Evolutionary conservation across 2,113 vertebrate species (phyloP).

Genomic region (Vidua macroura): DNA sequence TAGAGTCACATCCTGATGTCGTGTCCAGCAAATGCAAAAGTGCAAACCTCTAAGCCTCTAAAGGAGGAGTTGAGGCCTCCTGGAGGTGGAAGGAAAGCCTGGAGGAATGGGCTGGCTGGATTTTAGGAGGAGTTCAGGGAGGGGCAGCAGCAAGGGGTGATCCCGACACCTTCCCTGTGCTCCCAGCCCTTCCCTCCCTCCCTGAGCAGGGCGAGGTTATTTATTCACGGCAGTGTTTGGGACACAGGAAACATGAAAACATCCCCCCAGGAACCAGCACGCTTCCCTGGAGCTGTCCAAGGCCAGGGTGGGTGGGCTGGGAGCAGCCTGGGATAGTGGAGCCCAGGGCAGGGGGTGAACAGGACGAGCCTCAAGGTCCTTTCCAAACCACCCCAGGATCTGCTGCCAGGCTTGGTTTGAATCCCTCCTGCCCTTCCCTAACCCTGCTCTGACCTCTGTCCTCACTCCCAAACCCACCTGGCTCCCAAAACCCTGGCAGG

Average conservation of each 20-base stretch:
- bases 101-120: neutral
- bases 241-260: neutral
- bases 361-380: neutral
- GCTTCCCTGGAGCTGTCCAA: neutral
- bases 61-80: neutral
- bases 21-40: neutral
- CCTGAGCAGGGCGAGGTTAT: neutral
- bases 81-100: neutral
- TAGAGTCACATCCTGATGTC: no score
- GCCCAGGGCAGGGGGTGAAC: neutral
- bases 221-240: rapidly evolving
- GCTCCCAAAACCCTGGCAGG: neutral
- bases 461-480: neutral
- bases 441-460: neutral
- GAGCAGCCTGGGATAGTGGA: rapidly evolving
- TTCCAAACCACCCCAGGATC: neutral
- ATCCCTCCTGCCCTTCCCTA: neutral
- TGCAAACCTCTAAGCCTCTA: rapidly evolving
- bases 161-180: rapidly evolving
- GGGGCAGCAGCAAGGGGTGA: neutral
- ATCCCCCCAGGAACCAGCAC: neutral
- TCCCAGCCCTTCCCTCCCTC: neutral
- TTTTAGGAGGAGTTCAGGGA: neutral
- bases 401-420: rapidly evolving
- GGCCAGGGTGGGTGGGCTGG: neutral